A percentile compares a stretch with the other conserved stretches of the same genome.
Conservation (phyloP, 1,140 invertebrate genomes). For the Diachasma alloeum region DNA sequence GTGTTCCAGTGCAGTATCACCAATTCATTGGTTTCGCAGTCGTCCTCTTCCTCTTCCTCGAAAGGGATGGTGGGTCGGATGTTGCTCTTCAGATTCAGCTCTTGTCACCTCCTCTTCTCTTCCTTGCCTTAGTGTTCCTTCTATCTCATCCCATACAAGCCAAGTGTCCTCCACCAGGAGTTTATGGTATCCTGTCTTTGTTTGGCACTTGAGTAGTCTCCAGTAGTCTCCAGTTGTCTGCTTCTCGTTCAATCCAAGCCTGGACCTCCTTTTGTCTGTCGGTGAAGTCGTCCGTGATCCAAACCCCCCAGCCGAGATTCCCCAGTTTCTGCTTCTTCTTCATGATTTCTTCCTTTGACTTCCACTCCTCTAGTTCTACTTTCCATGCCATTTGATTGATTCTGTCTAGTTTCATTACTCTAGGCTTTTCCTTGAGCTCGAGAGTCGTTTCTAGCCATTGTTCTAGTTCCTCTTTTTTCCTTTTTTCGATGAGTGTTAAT, state of each 20-base stretch:
- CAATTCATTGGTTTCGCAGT: background rate
- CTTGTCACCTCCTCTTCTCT: background rate
- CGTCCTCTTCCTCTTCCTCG: background rate
- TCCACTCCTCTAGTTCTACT: too few species aligned
- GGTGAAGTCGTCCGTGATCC: background rate
- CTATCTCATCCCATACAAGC: background rate
- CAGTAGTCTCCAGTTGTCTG: slow-evolving; percentile 6
- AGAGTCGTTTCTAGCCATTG: too few species aligned
- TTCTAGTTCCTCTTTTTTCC: too few species aligned
- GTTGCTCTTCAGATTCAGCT: background rate
- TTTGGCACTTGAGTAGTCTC: background rate
- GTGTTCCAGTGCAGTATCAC: background rate
- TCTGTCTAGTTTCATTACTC: too few species aligned
- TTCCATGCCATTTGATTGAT: too few species aligned
- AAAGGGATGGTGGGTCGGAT: background rate
- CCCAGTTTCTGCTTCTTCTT: background rate
- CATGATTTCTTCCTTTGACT: too few species aligned
- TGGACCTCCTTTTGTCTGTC: background rate
- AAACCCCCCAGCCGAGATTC: background rate
- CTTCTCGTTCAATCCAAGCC: background rate
- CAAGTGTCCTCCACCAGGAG: background rate
- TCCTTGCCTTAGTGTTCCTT: background rate
- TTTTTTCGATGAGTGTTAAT: background rate
- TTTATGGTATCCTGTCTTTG: background rate
- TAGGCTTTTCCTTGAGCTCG: too few species aligned